phyloP scores from a whole-genome alignment of 1,140 invertebrate species.

The Caenorhabditis remanei region DNA sequence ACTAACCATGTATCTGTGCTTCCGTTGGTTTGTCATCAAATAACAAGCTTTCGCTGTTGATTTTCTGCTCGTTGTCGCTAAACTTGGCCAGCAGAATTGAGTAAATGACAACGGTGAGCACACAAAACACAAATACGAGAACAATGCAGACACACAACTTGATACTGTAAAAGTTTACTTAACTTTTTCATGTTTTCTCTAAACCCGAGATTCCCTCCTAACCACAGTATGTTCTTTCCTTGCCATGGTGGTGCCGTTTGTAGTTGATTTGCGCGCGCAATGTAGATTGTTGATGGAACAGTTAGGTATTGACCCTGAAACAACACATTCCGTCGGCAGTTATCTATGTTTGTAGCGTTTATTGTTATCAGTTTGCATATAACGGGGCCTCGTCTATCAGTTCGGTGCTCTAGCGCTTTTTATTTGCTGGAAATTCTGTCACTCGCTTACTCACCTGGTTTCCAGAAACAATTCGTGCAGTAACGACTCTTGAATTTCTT shows the following conservation, averaged over 20 bases:
- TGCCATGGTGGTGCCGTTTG: constrained; percentile 16
- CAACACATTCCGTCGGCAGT: constrained; percentile 37
- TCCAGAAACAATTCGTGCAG: neutral
- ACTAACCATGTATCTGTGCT: no score
- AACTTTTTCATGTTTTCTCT: neutral
- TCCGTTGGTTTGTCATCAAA: neutral
- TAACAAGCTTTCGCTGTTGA: constrained; percentile 5
- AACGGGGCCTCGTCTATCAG: neutral
- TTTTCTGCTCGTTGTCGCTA: neutral
- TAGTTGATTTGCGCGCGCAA: constrained; percentile 43
- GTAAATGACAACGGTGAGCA: constrained; percentile 30
- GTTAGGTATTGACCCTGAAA: constrained; percentile 52
- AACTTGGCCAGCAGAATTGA: constrained; percentile 29
- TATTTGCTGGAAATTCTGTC: neutral
- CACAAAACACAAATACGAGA: constrained; percentile 20
- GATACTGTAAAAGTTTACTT: constrained; percentile 20
- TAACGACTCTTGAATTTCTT: constrained; percentile 14
- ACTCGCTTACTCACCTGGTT: constrained; percentile 23
- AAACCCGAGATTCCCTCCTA: no score
- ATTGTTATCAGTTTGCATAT: constrained; percentile 10
- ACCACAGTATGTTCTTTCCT: constrained; percentile 32
- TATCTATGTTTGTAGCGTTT: constrained; percentile 48
- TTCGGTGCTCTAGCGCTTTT: neutral
- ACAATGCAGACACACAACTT: constrained; percentile 21
- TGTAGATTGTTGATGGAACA: constrained; percentile 48